Evolutionary conservation across 2,888 invertebrate species (phyloP).

Genomic region (Branchellion lobata): DNA sequence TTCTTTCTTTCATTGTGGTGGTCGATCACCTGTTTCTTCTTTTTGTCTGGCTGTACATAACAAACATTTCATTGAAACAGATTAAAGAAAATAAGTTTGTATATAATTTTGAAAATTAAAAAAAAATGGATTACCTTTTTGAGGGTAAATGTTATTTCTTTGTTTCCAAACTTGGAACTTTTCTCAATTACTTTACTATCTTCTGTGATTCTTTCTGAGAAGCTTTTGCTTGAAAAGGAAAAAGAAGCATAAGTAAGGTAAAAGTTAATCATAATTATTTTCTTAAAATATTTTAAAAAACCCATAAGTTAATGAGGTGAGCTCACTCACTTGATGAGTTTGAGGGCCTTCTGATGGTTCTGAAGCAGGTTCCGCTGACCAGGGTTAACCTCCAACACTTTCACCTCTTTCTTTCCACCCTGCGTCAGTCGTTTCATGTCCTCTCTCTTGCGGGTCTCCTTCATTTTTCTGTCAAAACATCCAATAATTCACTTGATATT

Average conservation of each 20-base stretch:
- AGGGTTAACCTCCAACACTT: not conserved
- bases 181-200: not conserved
- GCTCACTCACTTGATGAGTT: not conserved
- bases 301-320: not conserved
- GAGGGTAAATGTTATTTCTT: not conserved
- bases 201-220: constrained; percentile 1
- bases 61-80: too few relatives aligned
- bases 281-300: not conserved
- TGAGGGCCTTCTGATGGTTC: not conserved
- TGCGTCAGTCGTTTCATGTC: not conserved
- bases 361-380: not conserved
- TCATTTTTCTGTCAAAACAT: constrained; percentile 1
- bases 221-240: constrained; percentile 2
- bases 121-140: not conserved
- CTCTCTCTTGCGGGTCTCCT: not conserved
- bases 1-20: constrained; percentile 16
- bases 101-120: not conserved
- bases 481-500: too few relatives aligned
- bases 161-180: constrained; percentile 7
- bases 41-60: not conserved
- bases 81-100: too few relatives aligned
- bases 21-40: not conserved
- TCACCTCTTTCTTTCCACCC: not conserved
- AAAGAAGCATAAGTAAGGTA: too few relatives aligned
- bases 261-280: not conserved